Base-by-base conservation (phyloP, 1,140 invertebrate genomes). In the Choristoneura fumiferana region DNA sequence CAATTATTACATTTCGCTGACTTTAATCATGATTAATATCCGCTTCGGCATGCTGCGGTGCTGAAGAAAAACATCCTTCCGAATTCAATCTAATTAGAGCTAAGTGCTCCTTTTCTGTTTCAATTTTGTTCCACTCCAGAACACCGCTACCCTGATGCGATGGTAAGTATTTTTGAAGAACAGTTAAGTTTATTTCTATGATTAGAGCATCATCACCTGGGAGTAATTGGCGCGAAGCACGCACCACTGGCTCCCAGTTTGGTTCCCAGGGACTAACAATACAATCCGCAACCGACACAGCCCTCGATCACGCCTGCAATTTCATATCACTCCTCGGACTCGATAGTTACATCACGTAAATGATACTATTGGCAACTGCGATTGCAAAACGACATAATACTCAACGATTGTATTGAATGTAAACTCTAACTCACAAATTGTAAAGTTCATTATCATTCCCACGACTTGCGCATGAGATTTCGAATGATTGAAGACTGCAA, bases 281-380 rank as follows among this genome's bases (percentile, higher is more conserved):
- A 63, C 59, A 63, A 67, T 69, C 39, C 58, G 43, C 59, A 66
- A 62, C 68, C 67, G 59, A 54, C 38, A 58, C 65, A 62, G 62
- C 61, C 58, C 68, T 65, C 54, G 33, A 63, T 63, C 58, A 10
- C 34, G 38, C 58, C 69, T 54, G 60, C 70, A 66, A 64, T 78
- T 61, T 65, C 63, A 70, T 73, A 76, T 71, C 69, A 78, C 65
- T 71, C 53, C 62, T 78, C 64, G 64, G 69, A 77, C 74, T 83
- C 75, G 66, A 73, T 81, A 86, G 76, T 84, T 79, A 75, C 73
- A 82, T 86, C 78, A 84, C 81, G 76, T 82, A 86, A 82, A 81
- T 76, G 66, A 79, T 82, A 78, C 67, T 71, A 76, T 59, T 62
- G 54, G 60, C 53, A 13, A 61, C 65, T 52, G 52, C 29, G 60